These are phyloP conservation scores for Parelbella ahira DNA, from an alignment of 2,888 invertebrate genomes.

Conservation along the genomic window DNA sequence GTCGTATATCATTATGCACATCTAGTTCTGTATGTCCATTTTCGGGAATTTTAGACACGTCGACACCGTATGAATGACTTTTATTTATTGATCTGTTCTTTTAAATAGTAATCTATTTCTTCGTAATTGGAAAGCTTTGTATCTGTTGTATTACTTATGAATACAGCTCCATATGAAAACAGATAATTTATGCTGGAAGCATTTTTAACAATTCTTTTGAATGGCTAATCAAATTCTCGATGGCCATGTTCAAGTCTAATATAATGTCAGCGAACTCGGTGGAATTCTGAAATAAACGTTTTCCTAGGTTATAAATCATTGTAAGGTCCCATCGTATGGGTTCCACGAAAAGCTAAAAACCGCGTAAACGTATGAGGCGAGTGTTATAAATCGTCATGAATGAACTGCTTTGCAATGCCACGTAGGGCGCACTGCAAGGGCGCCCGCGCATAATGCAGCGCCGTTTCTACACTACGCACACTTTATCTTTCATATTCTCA, in stretches of 20 bases:
- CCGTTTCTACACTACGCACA: no score
- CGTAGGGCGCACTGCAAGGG: conserved; percentile 39
- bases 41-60: conserved; percentile 15
- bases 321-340: conserved; percentile 13
- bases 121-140: not conserved
- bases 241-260: no score
- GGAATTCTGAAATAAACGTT: conserved; percentile 21
- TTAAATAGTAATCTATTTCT: conserved; percentile 10
- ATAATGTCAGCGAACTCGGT: conserved; percentile 1
- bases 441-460: conserved; percentile 36
- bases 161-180: conserved; percentile 1
- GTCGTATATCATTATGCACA: conserved; percentile 33
- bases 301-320: conserved; percentile 28
- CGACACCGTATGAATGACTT: conserved; percentile 17
- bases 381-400: conserved; percentile 64
- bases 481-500: no score
- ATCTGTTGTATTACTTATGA: conserved; percentile 3
- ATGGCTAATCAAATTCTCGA: no score
- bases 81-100: conserved; percentile 12
- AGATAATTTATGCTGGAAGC: no score
- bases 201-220: no score
- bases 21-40: conserved; percentile 34
- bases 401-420: conserved; percentile 58
- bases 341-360: conserved; percentile 22
- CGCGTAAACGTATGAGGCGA: conserved; percentile 31